A percentile compares a stretch with the other conserved stretches of the same genome.
Conservation (phyloP, 2,797 vertebrate genomes). For the Megaceryle alcyon region DNA sequence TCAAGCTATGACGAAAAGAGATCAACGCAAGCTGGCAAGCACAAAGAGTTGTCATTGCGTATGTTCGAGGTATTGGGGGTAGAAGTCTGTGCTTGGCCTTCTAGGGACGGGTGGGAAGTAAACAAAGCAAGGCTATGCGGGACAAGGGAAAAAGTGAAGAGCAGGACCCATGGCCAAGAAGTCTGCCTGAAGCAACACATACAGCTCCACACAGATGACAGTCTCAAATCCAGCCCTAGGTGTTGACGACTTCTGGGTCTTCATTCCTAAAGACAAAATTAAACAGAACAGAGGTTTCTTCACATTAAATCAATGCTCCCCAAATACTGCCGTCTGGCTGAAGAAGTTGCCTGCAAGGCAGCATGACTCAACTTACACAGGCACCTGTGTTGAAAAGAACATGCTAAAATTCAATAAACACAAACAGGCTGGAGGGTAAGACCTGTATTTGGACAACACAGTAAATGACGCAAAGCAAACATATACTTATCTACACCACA, state of each 20-base stretch:
- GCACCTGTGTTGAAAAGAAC: background rate
- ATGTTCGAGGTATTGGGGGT: background rate
- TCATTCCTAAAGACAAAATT: background rate
- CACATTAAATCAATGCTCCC: background rate
- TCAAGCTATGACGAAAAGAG: background rate
- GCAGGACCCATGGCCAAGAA: accelerated
- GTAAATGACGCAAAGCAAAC: background rate
- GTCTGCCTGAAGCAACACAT: background rate
- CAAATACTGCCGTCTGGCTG: background rate
- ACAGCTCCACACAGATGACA: background rate
- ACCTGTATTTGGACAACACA: background rate
- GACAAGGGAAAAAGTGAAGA: background rate
- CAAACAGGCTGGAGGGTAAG: background rate
- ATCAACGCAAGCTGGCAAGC: background rate
- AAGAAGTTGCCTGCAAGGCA: background rate
- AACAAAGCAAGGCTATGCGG: background rate
- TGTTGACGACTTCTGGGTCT: background rate
- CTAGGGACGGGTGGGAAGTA: background rate
- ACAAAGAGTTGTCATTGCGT: background rate
- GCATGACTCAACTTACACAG: background rate
- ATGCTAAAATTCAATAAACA: background rate
- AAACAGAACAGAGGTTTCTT: background rate
- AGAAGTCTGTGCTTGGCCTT: background rate
- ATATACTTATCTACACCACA: background rate
- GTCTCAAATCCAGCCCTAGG: background rate